Evolutionary conservation across 2,888 invertebrate species (phyloP).

Genomic region (Troides oblongomaculatus): DNA sequence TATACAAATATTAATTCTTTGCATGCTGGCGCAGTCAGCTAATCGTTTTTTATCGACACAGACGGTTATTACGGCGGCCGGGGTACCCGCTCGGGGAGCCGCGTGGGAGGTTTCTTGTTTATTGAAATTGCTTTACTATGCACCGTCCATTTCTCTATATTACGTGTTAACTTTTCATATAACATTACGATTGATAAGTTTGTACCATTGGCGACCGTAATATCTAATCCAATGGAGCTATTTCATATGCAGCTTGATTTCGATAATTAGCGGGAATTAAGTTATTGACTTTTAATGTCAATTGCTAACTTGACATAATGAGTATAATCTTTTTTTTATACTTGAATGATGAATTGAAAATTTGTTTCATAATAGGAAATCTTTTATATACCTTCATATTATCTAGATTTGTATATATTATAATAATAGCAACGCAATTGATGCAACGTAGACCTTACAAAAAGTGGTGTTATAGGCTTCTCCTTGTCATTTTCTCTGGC

Average conservation of each 20-base stretch:
- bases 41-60: slow-evolving; percentile 63
- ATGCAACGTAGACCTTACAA: too few species aligned
- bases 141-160: slow-evolving; percentile 13
- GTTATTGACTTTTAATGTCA: too few species aligned
- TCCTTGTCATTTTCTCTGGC: too few species aligned
- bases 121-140: slow-evolving; percentile 37
- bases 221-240: not conserved
- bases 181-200: not conserved
- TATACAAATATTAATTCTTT: slow-evolving; percentile 74
- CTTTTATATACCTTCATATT: too few species aligned
- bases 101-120: slow-evolving; percentile 42
- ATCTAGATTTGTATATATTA: too few species aligned
- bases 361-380: too few species aligned
- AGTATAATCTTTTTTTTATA: too few species aligned
- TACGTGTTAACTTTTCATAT: slow-evolving; percentile 9
- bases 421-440: too few species aligned
- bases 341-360: too few species aligned
- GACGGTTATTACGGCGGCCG: slow-evolving; percentile 41
- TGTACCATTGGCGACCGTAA: not conserved
- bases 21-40: slow-evolving; percentile 55
- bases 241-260: not conserved
- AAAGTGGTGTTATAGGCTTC: too few species aligned
- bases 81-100: slow-evolving; percentile 28
- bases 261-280: not conserved
- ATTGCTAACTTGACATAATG: too few species aligned